Evolutionary conservation across 2,797 vertebrate genomes (phyloP).

Genomic region (Melanogrammus aeglefinus): DNA sequence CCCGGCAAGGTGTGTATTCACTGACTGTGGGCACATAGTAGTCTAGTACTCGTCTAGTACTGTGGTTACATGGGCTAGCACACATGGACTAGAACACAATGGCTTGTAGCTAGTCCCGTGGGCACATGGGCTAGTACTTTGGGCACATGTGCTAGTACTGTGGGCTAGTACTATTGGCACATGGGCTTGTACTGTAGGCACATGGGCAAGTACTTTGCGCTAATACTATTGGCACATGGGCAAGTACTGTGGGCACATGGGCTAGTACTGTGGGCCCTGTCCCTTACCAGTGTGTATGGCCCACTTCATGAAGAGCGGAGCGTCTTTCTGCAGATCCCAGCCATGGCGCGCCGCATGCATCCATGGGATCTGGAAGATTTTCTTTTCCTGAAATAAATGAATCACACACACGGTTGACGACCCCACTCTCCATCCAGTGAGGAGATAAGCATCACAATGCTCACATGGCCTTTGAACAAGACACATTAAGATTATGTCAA

Average conservation of each 20-base stretch:
- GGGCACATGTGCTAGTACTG: background rate
- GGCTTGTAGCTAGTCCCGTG: background rate
- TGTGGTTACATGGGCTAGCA: background rate
- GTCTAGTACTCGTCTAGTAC: too few species aligned
- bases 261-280: background rate
- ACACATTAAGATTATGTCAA: background rate
- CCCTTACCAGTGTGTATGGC: conserved; percentile 93
- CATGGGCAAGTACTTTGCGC: too few species aligned
- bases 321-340: conserved; percentile 98
- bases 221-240: too few species aligned
- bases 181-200: too few species aligned
- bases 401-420: background rate
- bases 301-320: conserved; percentile 97
- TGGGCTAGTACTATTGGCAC: background rate
- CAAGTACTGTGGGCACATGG: too few species aligned
- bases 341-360: conserved; percentile 98
- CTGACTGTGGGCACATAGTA: too few species aligned
- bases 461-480: background rate
- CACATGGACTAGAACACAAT: too few species aligned
- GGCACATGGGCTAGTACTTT: too few species aligned
- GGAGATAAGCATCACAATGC: background rate
- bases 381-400: conserved; percentile 81
- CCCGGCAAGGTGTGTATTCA: background rate
- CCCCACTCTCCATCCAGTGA: background rate
- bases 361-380: conserved; percentile 99